Evolutionary conservation across 2,797 vertebrate genomes (phyloP).

Genomic region (Trachurus trachurus): DNA sequence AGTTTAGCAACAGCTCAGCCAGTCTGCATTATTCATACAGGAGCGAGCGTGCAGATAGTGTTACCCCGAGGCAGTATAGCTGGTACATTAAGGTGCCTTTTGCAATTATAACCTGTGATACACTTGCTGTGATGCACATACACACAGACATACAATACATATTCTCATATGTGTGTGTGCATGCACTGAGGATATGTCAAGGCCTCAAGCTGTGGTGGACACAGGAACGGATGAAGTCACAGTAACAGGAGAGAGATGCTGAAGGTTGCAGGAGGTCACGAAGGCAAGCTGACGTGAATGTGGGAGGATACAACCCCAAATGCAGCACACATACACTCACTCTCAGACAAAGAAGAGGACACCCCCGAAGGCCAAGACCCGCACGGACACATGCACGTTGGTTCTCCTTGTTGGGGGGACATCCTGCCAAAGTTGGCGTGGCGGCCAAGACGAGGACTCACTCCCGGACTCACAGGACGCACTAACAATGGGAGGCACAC

Average conservation of each 20-base stretch:
- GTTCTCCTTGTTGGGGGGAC: slow-evolving; percentile 73
- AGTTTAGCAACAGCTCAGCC: slow-evolving; percentile 88
- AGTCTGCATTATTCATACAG: slow-evolving; percentile 91
- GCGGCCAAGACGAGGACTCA: slow-evolving; percentile 79
- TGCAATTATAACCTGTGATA: slow-evolving; percentile 78
- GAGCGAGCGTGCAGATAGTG: slow-evolving; percentile 87
- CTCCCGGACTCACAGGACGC: slow-evolving; percentile 69
- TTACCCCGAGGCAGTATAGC: slow-evolving; percentile 88
- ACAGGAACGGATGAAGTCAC: slow-evolving; percentile 39
- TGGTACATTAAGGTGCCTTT: slow-evolving; percentile 83
- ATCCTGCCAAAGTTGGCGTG: slow-evolving; percentile 81
- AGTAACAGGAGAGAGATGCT: slow-evolving; percentile 75
- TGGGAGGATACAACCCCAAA: slow-evolving; percentile 74
- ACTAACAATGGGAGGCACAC: slow-evolving; percentile 75
- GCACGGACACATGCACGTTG: slow-evolving; percentile 44
- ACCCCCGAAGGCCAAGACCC: slow-evolving; percentile 70
- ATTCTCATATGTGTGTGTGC: slow-evolving; percentile 22
- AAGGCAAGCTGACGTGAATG: slow-evolving; percentile 75
- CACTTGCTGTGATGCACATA: slow-evolving; percentile 61
- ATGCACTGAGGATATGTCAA: slow-evolving; percentile 18
- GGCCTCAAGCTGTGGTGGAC: slow-evolving; percentile 24
- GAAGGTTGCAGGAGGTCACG: slow-evolving; percentile 79
- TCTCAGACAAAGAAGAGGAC: slow-evolving; percentile 75
- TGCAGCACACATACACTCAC: slow-evolving; percentile 48
- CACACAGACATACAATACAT: slow-evolving; percentile 36